Base-by-base conservation (phyloP, 1,140 invertebrate genomes). In the Neodiprion fabricii region DNA sequence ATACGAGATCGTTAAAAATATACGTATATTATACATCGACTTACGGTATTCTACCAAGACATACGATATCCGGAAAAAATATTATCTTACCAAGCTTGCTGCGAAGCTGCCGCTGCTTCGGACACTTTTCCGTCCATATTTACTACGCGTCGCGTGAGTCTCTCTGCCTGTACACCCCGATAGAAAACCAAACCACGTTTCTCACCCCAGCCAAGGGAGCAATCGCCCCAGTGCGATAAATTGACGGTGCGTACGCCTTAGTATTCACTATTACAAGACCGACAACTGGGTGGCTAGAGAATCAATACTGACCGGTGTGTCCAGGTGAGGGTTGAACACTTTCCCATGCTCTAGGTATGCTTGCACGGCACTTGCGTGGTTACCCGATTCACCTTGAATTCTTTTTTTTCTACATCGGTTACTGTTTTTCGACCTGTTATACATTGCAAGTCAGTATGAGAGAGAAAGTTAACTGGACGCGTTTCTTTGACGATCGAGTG, bases 301-400 rank as follows among this genome's bases (percentile, higher is more conserved):
- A 61, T 61, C 53, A 61, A 61, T 61, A 61, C 53, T 61, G 53
- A 61, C 53, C 53, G 53, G 53, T 61, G 28, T 40, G 53, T 61
- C 53, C 53, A 61, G 53, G 53, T 61, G 53, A 61, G 53, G 53
- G 53, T 61, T 61, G 53, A 61, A 14, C n/a, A 14, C 53, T 61
- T 61, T 61, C 53, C n/a, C 11, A 61, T 61, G 53, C n/a, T 17
- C 11, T 17, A 61, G 3, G 11, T 17, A 3, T 61, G 17, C 17
- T 21, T 21, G 53, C n/a, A 61, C 53, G 9, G n/a, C 53, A 61
- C 53, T 14, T 61, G n/a, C 7, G n/a, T 14, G 53, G 53, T 61
- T 12, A 14, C 8, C 53, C n/a, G n/a, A 61, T 61, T 61, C n/a
- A 61, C 53, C n/a, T 61, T 9, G n/a, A 61, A 61, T 61, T 17